A percentile compares a stretch with the other conserved stretches of the same genome.
Evolutionary conservation across 1,140 invertebrate species (phyloP).

Genomic region (Drosophila lacertosa): DNA sequence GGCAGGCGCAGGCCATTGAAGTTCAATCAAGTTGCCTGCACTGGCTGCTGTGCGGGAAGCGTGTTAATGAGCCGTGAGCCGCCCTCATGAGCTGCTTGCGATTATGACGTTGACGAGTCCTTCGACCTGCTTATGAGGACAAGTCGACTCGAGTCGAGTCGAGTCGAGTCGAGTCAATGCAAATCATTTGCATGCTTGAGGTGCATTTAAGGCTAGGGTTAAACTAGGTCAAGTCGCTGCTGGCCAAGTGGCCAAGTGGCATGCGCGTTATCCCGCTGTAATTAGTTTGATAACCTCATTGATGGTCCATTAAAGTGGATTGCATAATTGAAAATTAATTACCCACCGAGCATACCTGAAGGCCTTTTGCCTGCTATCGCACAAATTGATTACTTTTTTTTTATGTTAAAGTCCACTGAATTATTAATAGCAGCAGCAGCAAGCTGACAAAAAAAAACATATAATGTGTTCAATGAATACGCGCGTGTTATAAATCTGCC

Average conservation of each 20-base stretch:
- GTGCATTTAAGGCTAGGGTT: conserved; percentile 5
- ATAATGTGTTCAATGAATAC: not conserved
- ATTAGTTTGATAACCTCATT: conserved; percentile 12
- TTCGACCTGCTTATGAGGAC: not conserved
- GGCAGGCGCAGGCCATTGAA: conserved; percentile 44
- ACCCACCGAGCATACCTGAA: conserved; percentile 22
- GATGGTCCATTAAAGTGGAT: conserved; percentile 11
- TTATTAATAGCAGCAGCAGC: conserved; percentile 45
- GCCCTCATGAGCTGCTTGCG: conserved; percentile 51
- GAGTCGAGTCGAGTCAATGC: not conserved
- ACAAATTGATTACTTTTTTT: conserved; percentile 23
- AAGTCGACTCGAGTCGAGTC: not conserved
- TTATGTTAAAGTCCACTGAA: conserved; percentile 36
- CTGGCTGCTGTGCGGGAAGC: conserved; percentile 17
- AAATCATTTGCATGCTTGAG: conserved; percentile 19
- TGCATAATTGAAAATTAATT: conserved; percentile 72
- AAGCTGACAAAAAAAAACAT: not conserved
- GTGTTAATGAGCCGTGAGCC: conserved; percentile 70
- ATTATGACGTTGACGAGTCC: conserved; percentile 29
- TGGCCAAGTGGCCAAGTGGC: not conserved
- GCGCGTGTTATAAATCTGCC: conserved; percentile 10
- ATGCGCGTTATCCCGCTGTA: conserved; percentile 4
- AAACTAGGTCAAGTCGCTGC: conserved; percentile 17
- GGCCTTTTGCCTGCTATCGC: not conserved
- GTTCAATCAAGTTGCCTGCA: conserved; percentile 75